Evolutionary conservation across 1,140 invertebrate species (phyloP), one percentile per base, ranked within the genome.

Genomic region (Harpegnathos saltator): DNA sequence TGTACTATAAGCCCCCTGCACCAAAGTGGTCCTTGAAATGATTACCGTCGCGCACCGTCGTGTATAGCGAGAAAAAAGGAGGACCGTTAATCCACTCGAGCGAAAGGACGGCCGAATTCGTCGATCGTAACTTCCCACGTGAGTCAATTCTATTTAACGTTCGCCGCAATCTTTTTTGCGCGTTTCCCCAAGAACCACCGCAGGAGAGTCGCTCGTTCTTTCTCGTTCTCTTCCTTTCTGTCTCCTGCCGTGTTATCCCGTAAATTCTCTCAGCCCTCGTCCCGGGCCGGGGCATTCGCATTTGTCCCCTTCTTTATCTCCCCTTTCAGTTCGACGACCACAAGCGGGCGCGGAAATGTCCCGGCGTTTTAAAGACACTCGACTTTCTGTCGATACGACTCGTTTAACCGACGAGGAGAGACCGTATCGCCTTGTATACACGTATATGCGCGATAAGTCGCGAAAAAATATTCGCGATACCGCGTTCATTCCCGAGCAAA

Each of bases 331-430:
- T 84, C 59, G 82, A 33, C 69, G 69, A 71, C 63, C 82, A 84
- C 71, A 5, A n/a, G 38, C 33, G 44, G 58, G 48, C 26, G 22
- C 11, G 52, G 33, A 74, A 59, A 73, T 44, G 68, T 61, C 80
- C 77, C 56, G 82, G 80, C 85, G 73, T 54, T 74, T 73, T 52
- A 48, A 86, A 86, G 85, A 86, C 81, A 86, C 68, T 78, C 68
- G 66, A 84, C 66, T 86, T 84, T 86, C 81, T 61, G 81, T 83
- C 85, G 80, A 86, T 87, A 83, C 81, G 81, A 73, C 58, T 65
- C 86, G 81, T 84, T 87, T 87, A 86, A 84, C 81, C 62, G 54
- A 22, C 29, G 29, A 56, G 24, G 65, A 66, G 52, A 68, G 54
- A 50, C 38, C 68, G 38, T 29, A 38, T 68, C 56, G 33, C 5